Percentiles rank a stretch among this genome's conserved stretches.
Evolutionary conservation across 2,797 vertebrate genomes (phyloP).

Genomic region (Sebastes minor): DNA sequence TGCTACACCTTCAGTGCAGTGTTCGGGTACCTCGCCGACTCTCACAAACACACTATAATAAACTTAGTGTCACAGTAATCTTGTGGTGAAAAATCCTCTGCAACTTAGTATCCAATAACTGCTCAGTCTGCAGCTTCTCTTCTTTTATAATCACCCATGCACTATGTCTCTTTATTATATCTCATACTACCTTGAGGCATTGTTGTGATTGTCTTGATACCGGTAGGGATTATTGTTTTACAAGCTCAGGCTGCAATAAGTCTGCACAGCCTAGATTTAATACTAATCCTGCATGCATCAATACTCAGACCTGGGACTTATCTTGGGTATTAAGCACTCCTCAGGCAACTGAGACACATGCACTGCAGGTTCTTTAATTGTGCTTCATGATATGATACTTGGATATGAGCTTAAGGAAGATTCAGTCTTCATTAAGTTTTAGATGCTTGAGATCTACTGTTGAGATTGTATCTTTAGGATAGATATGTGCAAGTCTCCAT

Average conservation of each 20-base stretch:
- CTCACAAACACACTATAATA: slow-evolving; percentile 46
- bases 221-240: slow-evolving; percentile 72
- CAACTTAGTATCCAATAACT: slow-evolving; percentile 42
- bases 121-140: slow-evolving; percentile 41
- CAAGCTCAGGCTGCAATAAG: slow-evolving; percentile 57
- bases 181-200: slow-evolving; percentile 48
- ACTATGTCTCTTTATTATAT: slow-evolving; percentile 45
- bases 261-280: slow-evolving; percentile 58
- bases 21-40: slow-evolving; percentile 28
- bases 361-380: slow-evolving; percentile 44
- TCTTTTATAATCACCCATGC: slow-evolving; percentile 41
- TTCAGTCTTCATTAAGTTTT: slow-evolving; percentile 8
- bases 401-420: slow-evolving; percentile 12
- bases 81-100: slow-evolving; percentile 49
- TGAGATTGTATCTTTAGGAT: background rate
- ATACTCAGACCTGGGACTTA: slow-evolving; percentile 57
- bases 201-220: slow-evolving; percentile 58
- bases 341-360: slow-evolving; percentile 38
- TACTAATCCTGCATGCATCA: slow-evolving; percentile 63
- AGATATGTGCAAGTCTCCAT: background rate
- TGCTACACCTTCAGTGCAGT: slow-evolving; percentile 53
- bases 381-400: slow-evolving; percentile 3
- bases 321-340: slow-evolving; percentile 53
- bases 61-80: slow-evolving; percentile 63
- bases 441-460: background rate